Evolutionary conservation across 2,888 invertebrate genomes (phyloP).

Genomic region (Cheilosia scutellata): DNA sequence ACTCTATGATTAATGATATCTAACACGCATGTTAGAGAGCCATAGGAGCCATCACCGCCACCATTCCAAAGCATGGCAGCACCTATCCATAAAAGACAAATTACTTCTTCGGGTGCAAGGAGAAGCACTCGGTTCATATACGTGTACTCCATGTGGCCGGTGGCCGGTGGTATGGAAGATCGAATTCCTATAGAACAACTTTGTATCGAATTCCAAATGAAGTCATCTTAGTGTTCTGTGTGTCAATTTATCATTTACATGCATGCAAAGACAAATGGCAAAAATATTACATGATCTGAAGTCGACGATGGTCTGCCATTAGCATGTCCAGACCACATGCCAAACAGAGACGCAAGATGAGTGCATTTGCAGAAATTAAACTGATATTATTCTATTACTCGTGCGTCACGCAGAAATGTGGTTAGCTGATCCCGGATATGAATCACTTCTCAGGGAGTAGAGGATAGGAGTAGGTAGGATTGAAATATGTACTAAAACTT

Average conservation of each 20-base stretch:
- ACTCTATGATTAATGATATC: conserved; percentile 75
- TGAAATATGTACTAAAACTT: no score
- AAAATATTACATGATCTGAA: conserved; percentile 13
- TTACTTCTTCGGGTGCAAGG: conserved; percentile 72
- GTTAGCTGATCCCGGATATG: not conserved
- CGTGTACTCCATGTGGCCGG: not conserved
- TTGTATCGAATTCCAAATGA: conserved; percentile 66
- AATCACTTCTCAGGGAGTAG: not conserved
- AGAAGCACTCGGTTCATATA: conserved; percentile 12
- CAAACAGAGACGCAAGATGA: conserved; percentile 5
- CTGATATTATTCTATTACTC: not conserved
- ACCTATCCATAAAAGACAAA: conserved; percentile 75
- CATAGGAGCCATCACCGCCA: conserved; percentile 16
- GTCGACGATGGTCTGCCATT: not conserved
- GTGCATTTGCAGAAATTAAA: conserved; percentile 18
- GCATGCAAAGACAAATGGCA: conserved; percentile 47
- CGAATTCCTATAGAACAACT: conserved; percentile 45
- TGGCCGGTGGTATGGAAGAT: conserved; percentile 25
- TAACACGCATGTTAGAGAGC: conserved; percentile 71
- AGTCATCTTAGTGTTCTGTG: conserved; percentile 60
- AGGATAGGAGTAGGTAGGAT: no score
- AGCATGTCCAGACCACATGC: not conserved
- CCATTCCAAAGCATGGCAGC: conserved; percentile 33
- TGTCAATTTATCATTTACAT: conserved; percentile 65
- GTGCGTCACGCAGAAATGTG: conserved; percentile 10